Base-by-base conservation (phyloP, 2,888 invertebrate genomes). In the Eurytoma californica region DNA sequence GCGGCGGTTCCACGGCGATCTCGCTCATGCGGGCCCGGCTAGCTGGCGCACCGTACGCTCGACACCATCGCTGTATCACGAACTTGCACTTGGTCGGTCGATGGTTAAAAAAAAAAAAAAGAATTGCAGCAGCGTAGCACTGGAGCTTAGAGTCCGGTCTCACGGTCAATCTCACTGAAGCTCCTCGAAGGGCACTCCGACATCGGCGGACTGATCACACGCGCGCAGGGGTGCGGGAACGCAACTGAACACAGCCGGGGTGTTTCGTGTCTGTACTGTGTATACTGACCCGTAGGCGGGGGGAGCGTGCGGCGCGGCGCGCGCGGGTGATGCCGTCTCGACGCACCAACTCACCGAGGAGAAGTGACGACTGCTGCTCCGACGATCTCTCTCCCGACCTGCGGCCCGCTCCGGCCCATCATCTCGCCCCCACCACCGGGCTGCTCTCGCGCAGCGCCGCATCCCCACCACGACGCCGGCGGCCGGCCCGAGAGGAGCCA, bases 371-470 rank as follows among this genome's bases (percentile, higher is more conserved):
- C 68, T 66, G 39, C 39, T 3, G 39, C 39, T 39, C 80, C 57
- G 79, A 77, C 77, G 72, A 80, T 78, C 80, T 79, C 77, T 78
- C 81, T 79, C 80, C n/a, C 53, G 9, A 28, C 72, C 61, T n/a
- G 30, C 53, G 65, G 60, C 70, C 66, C 72, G 72, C 47, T 70
- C 72, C 53, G 72, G 67, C 79, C 77, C 80, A 74, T 80, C 77
- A 73, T 82, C 80, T 81, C 80, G 66, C 82, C 68, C 80, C 51
- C 67, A 24, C 47, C 14, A 55, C 53, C 20, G 58, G 39, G n/a
- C 13, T 18, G 18, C 53, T 16, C 53, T 28, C 65, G 49, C 74
- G 24, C 18, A 39, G 39, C 39, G 39, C 39, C 2, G 39, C 39
- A 4, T 4, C 39, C 39, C 39, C 39, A 39, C 39, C 39, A 12